phyloP scores from a whole-genome alignment of 1,140 invertebrate species.

The Leptopilina clavipes region DNA sequence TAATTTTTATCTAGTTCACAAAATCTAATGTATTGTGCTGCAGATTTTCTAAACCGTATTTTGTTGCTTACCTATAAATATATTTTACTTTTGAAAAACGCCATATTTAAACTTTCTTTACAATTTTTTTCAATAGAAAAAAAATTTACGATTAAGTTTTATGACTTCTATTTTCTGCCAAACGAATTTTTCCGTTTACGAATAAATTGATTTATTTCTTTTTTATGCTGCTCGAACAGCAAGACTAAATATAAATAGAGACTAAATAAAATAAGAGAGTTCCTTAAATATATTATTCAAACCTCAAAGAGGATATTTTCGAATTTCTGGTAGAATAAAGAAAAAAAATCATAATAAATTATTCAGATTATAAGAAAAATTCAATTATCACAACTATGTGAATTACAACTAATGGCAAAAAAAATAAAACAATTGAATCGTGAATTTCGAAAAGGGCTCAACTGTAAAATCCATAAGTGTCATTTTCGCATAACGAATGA shows the following conservation, averaged over 20 bases:
- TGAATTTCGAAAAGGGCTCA: too few species aligned
- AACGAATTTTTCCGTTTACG: neutral
- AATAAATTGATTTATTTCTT: neutral
- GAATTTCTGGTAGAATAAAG: neutral
- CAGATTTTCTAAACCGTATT: neutral
- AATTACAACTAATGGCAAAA: neutral
- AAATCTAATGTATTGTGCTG: conserved; percentile 7
- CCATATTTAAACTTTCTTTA: neutral
- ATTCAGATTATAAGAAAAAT: neutral
- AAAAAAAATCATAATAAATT: neutral
- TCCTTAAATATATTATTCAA: neutral
- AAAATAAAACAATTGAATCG: too few species aligned
- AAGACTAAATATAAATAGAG: too few species aligned
- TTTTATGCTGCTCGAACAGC: neutral
- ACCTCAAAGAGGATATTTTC: conserved; percentile 24
- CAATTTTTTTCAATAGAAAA: too few species aligned
- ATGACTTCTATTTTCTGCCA: neutral
- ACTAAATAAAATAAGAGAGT: neutral
- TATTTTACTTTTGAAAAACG: too few species aligned
- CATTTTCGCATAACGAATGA: too few species aligned
- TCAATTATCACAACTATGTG: neutral
- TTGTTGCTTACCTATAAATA: neutral
- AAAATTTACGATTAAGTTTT: too few species aligned
- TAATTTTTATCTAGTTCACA: conserved; percentile 10
- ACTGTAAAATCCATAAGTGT: too few species aligned